Evolutionary conservation across 1,140 invertebrate genomes (phyloP), one percentile per base, ranked within the genome.

Genomic region (Lethrus apterus): DNA sequence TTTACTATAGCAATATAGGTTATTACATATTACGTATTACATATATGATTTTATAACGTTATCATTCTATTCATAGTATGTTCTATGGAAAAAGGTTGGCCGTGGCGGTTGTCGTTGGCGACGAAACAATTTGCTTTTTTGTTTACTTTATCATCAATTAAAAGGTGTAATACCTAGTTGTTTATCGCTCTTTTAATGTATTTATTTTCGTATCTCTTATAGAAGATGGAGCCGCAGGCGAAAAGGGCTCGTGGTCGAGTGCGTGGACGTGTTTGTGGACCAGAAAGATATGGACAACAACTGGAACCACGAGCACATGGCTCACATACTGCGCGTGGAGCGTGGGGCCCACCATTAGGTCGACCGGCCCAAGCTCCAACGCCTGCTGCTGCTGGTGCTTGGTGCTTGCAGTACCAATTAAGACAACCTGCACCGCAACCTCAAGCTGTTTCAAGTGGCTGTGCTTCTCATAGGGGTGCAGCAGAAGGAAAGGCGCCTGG

Each of bases 181-280:
- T n/a, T n/a, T n/a, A n/a, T n/a, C n/a, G n/a, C n/a, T n/a, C n/a
- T n/a, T n/a, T n/a, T n/a, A n/a, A n/a, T n/a, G n/a, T n/a, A n/a
- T n/a, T n/a, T n/a, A n/a, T n/a, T n/a, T n/a, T n/a, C n/a, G n/a
- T 19, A 18, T 42, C 13, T 14, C 11, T 29, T 19, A 19, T 44
- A 31, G 10, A 43, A 31, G 29, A 48, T 46, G 42, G 46, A 48
- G 23, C n/a, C 24, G 1, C 23, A 30, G 18, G 15, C 24, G 30
- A 26, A 5, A 13, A 14, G 46, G 5, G 51, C 46, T 17, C 10
- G 42, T 23, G 51, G 46, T 1, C 26, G 46, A 34, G 51, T 32
- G 3, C 18, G 20, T 2, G 42, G 31, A 4, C 42, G 46, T 4
- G 41, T 30, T 5, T 32, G 46, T n/a, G 42, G 46, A 4, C 34